A percentile compares a stretch with the other conserved stretches of the same genome.
These are phyloP conservation scores for Drosophila prostipennis DNA, from an alignment of 2,888 invertebrate genomes.

Conservation along the genomic window DNA sequence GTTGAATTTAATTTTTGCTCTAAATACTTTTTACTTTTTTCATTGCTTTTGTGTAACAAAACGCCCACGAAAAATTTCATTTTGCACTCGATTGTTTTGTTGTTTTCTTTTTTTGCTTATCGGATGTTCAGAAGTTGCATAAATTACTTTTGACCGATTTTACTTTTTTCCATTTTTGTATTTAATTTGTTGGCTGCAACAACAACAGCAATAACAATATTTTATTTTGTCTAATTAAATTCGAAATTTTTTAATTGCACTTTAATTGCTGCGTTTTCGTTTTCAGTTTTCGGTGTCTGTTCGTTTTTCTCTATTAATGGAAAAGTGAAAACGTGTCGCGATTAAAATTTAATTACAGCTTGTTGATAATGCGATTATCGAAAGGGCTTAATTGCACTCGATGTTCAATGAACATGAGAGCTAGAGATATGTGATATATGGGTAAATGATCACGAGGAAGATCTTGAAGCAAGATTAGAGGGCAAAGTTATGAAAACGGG, in stretches of 20 bases:
- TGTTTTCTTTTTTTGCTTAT: slow-evolving; percentile 22
- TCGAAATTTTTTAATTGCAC: slow-evolving; percentile 64
- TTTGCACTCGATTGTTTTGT: slow-evolving; percentile 41
- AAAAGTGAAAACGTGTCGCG: slow-evolving; percentile 72
- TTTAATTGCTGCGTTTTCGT: slow-evolving; percentile 64
- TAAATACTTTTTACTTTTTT: slow-evolving; percentile 62
- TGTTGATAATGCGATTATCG: slow-evolving; percentile 63
- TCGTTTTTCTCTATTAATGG: slow-evolving; percentile 29
- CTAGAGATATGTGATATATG: slow-evolving; percentile 1
- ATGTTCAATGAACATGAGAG: slow-evolving; percentile 23
- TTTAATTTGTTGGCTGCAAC: slow-evolving; percentile 40
- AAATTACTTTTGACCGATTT: slow-evolving; percentile 60
- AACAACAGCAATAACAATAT: slow-evolving; percentile 13
- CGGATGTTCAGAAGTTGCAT: slow-evolving; percentile 66
- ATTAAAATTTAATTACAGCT: slow-evolving; percentile 55
- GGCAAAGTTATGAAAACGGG: not conserved
- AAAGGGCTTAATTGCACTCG: slow-evolving; percentile 18
- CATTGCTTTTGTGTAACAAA: slow-evolving; percentile 44
- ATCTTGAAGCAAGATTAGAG: not conserved
- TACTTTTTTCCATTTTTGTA: slow-evolving; percentile 34
- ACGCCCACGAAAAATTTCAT: slow-evolving; percentile 65
- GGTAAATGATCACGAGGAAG: not conserved
- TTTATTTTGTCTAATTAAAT: slow-evolving; percentile 35
- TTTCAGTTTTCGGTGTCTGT: slow-evolving; percentile 40
- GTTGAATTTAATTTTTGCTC: slow-evolving; percentile 69